A percentile compares a stretch with the other conserved stretches of the same genome.
Conservation (phyloP, 2,888 invertebrate genomes). For the Rotaria sp. region DNA sequence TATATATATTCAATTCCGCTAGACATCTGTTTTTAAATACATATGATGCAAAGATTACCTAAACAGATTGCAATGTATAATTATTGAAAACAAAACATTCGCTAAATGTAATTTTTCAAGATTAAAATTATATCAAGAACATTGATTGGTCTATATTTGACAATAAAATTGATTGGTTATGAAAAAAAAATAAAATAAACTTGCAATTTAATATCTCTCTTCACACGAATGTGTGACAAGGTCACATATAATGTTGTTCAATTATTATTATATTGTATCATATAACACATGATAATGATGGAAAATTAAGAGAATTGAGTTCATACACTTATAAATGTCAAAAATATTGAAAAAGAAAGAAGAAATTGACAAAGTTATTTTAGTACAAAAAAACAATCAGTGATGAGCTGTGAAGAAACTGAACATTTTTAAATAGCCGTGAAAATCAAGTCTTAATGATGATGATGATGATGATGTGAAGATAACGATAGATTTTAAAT, state of each 20-base stretch:
- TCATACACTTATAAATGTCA: neutral
- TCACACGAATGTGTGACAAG: constrained; percentile 2
- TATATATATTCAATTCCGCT: neutral
- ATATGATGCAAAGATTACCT: neutral
- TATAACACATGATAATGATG: constrained; percentile 6
- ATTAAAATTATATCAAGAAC: neutral
- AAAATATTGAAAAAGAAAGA: neutral
- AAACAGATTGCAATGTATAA: neutral
- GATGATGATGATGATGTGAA: no score
- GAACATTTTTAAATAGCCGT: no score
- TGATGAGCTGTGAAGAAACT: neutral
- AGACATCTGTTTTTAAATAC: neutral
- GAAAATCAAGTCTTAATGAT: no score
- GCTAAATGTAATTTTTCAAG: neutral
- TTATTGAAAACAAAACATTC: neutral
- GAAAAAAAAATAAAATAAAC: neutral
- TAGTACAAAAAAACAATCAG: no score
- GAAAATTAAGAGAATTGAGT: neutral
- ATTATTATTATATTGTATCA: neutral
- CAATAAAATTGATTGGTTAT: neutral
- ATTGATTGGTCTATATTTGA: neutral
- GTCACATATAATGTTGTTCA: neutral
- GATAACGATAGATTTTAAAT: no score
- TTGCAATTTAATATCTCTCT: neutral
- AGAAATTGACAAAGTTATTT: neutral